Base-by-base conservation (phyloP, 2,797 vertebrate genomes). In the Sphaeramia orbicularis region DNA sequence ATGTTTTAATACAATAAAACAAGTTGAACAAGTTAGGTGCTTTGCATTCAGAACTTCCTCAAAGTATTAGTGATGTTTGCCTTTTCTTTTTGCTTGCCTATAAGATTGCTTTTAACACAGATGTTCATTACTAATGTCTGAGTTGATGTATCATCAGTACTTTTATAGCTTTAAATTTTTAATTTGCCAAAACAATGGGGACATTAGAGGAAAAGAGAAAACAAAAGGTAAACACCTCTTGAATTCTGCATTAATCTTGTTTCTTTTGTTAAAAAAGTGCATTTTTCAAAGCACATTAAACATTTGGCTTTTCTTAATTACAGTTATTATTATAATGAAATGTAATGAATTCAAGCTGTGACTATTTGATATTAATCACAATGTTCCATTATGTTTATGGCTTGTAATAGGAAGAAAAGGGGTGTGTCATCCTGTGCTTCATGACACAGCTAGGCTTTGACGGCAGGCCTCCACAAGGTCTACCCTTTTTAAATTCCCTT, bases 361-460 rank as follows among this genome's bases (percentile, higher is more conserved):
- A 96, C 94, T 98, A 95, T 96, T 95, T 98, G 97, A 97, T 97
- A 96, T 99, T 98, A 99, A 99, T 97, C 96, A 95, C 95, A 96
- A 97, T 99, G 97, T 99, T 98, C 97, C 96, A 96, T 99, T 98
- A 99, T 99, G 96, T 99, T 99, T 97, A 98, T 98, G 97, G 97
- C 97, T 98, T 99, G 97, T 98, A 97, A 98, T 98, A 98, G 97
- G 97, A 99, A 97, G 96, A 99, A 97, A 98, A 97, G 96, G 95
- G 97, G 96, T 99, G 97, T 99, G 97, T 99, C 97, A 97, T 98
- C 97, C 96, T 97, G 97, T 99, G 96, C 97, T 95, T 96, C 97
- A 93, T 98, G 96, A 98, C 97, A 99, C 97, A 97, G 98, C 97
- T 99, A 99, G 97, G 96, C 97, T 98, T 98, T 99, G 98, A 96